Base-by-base conservation (phyloP, 2,888 invertebrate species). In the Bembecia ichneumoniformis region DNA sequence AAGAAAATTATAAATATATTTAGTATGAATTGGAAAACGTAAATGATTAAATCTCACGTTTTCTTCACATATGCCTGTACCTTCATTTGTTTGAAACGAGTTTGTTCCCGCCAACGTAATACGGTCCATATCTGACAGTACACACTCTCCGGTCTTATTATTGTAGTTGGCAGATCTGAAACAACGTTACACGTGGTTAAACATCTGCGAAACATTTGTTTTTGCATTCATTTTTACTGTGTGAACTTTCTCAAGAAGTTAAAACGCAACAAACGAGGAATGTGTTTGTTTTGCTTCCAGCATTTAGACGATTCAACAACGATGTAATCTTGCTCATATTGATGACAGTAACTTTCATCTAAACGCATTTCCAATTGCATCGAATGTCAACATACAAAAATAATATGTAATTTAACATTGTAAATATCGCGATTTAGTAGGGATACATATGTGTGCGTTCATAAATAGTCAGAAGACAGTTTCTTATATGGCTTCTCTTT, bases 131-230 rank as follows among this genome's bases (percentile, higher is more conserved):
- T 94, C 95, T 55, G 95, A 96, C 65, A 96, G 89, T 74, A 94
- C 93, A 86, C 96, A 96, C 72, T 92, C 92, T 57, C 94, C 94
- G 56, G 93, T 94, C 59, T 91, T 91, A 84, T 94, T 94, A 84
- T 93, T 92, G 89, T 93, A 97, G 89, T 95, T 96, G 68, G 96
- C 94, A 66, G 96, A 96, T 89, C 96, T 96, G 91, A 63, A 84
- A 86, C 77, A 80, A 82, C 62, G 71, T 70, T 65, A 44, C 44
- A 44, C 17, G 43, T 43, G 50, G 71, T 71, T 77, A 67, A 74
- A 64, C 68, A 71, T 60, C 57, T 66, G 66, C 40, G n/a, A 40
- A 13, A 13, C 40, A 11, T 68, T 70, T 69, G 69, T 64, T 58
- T 63, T 63, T 62, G 65, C 62, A 68, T 15, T 44, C 44, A 15